Conservation (phyloP, 2,113 vertebrate genomes). For the Xiphorhynchus elegans region DNA sequence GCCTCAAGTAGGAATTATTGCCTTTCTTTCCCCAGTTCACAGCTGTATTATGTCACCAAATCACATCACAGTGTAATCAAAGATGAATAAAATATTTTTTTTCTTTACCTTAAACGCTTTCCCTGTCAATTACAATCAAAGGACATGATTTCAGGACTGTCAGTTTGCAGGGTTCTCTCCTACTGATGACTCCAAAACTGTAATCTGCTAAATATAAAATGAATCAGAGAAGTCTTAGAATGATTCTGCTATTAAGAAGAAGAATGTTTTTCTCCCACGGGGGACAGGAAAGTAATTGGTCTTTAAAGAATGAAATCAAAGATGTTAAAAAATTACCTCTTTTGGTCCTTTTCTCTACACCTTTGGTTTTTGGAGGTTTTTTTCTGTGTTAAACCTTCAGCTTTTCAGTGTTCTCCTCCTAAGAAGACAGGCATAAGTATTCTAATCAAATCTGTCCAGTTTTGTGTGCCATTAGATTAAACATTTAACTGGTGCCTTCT, state of each 20-base stretch:
- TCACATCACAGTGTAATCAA: slow-evolving; percentile 89
- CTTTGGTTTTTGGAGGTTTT: background rate
- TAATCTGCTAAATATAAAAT: slow-evolving; percentile 87
- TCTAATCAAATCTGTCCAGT: slow-evolving; percentile 68
- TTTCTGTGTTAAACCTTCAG: slow-evolving; percentile 38
- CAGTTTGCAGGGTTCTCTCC: slow-evolving; percentile 76
- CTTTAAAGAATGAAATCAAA: slow-evolving; percentile 84
- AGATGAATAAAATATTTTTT: slow-evolving; percentile 86
- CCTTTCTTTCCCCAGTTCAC: slow-evolving; percentile 81
- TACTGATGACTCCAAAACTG: slow-evolving; percentile 83
- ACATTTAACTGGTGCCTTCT: slow-evolving; percentile 68
- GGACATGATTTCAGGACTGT: slow-evolving; percentile 85
- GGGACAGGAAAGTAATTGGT: slow-evolving; percentile 82
- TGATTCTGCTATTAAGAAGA: slow-evolving; percentile 84
- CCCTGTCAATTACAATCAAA: slow-evolving; percentile 95
- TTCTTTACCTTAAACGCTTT: slow-evolving; percentile 85
- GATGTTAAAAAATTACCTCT: slow-evolving; percentile 72
- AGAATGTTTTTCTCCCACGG: slow-evolving; percentile 75
- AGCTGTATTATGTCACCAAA: slow-evolving; percentile 89
- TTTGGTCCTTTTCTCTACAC: slow-evolving; percentile 62
- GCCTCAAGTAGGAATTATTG: slow-evolving; percentile 79
- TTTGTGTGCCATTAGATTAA: slow-evolving; percentile 61
- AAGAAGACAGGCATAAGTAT: slow-evolving; percentile 44
- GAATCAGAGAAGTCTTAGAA: slow-evolving; percentile 82
- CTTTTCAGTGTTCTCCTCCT: slow-evolving; percentile 21